phyloP scores from a whole-genome alignment of 1,140 invertebrate species.

The Zaprionus davidi region DNA sequence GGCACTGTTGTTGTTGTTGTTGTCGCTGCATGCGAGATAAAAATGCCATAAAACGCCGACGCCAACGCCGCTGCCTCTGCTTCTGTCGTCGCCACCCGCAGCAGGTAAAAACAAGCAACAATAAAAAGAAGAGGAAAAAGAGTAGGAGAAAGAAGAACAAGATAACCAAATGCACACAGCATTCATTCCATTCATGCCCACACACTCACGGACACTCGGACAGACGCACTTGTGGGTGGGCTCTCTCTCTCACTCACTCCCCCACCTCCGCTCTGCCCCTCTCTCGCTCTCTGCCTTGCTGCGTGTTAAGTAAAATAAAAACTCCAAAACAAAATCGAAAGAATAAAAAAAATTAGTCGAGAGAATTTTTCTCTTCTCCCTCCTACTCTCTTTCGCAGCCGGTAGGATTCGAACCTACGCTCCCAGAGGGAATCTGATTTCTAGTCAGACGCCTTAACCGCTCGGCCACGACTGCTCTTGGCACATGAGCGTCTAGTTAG shows the following conservation, averaged over 20 bases:
- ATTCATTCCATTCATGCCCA: constrained; percentile 54
- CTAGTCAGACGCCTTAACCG: constrained; percentile 93
- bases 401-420: constrained; percentile 92
- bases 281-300: not conserved
- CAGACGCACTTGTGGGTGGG: constrained; percentile 73
- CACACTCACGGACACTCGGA: constrained; percentile 31
- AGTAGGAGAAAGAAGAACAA: constrained; percentile 16
- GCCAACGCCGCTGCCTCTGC: constrained; percentile 30
- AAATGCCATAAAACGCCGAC: constrained; percentile 71
- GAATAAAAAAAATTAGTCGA: constrained; percentile 8
- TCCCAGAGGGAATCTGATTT: constrained; percentile 93
- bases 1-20: constrained; percentile 28
- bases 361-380: not conserved
- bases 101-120: constrained; percentile 69
- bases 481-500: constrained; percentile 52
- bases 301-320: constrained; percentile 45
- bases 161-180: constrained; percentile 63
- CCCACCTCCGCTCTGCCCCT: not conserved
- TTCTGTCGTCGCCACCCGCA: constrained; percentile 41
- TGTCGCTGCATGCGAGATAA: constrained; percentile 34
- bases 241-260: constrained; percentile 38
- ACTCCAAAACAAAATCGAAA: constrained; percentile 35
- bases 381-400: constrained; percentile 86
- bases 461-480: constrained; percentile 90
- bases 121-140: constrained; percentile 11